Base-by-base conservation (phyloP, 2,888 invertebrate genomes). In the Sesia apiformis region DNA sequence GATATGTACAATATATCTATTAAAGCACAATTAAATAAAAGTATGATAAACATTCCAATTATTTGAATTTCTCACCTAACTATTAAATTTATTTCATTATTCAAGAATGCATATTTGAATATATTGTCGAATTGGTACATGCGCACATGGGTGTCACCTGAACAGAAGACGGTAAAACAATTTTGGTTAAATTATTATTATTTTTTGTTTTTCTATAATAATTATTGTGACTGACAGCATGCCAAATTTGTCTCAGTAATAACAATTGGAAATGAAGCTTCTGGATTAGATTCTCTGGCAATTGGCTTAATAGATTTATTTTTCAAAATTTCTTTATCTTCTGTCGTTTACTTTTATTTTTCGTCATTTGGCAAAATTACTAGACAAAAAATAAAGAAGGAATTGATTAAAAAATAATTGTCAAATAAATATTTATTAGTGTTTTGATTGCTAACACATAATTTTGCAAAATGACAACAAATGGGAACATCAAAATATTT, bases 201-300 rank as follows among this genome's bases (percentile, higher is more conserved):
- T 58, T 80, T 71, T 81, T 70, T 78, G 72, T 78, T 75, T 69
- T 74, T 73, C 40, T 52, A 40, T 78, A 74, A 76, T 79, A 70
- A 72, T 70, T 67, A 69, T 79, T 85, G 87, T 89, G 82, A 88
- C 86, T 89, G 81, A 89, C 88, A 75, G 88, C 88, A 89, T 89
- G 88, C 85, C 63, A 73, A 61, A 70, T 68, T 23, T 70, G 63
- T 75, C 73, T 70, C 62, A 68, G 70, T 75, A 73, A 74, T 81
- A 81, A 83, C 74, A 74, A 72, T 71, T 76, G 65, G 69, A 72
- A 67, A 69, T 70, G 60, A 70, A 72, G 85, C 84, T 86, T 85
- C 61, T 64, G 62, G 61, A 72, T 71, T 85, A 83, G 81, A 73
- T 55, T 67, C 72, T 79, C 69, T 78, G 72, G 77, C 77, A 81